Evolutionary conservation across 2,113 vertebrate genomes (phyloP).

Genomic region (Platanista minor): DNA sequence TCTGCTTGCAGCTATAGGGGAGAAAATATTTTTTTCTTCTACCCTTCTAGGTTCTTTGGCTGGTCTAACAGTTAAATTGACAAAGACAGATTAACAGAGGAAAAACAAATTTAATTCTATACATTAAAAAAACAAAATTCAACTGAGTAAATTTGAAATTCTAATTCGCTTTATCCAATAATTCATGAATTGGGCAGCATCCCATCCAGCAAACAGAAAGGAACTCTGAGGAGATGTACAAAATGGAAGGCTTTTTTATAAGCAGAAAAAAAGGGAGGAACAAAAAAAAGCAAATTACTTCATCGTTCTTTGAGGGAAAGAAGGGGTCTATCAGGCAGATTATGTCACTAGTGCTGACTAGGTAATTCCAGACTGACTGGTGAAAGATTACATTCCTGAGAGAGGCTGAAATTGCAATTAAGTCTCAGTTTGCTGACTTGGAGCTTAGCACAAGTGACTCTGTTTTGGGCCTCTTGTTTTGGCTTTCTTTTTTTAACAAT

Average conservation of each 20-base stretch:
- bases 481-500: neutral
- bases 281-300: neutral
- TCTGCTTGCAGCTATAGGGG: neutral
- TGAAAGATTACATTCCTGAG: neutral
- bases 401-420: neutral
- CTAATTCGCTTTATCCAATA: neutral
- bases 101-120: neutral
- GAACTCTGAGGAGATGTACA: neutral
- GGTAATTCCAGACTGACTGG: neutral
- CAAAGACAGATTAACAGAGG: neutral
- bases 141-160: neutral
- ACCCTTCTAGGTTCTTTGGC: neutral
- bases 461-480: neutral
- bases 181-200: neutral
- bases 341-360: neutral
- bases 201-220: neutral
- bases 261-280: neutral
- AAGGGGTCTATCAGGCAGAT: neutral
- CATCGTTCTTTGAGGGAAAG: neutral
- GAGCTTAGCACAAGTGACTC: neutral
- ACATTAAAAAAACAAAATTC: neutral
- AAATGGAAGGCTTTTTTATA: neutral
- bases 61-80: neutral
- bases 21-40: neutral
- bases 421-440: neutral